These are phyloP conservation scores for Scleropages formosus DNA, from an alignment of 2,797 vertebrate species.

Conservation along the genomic window DNA sequence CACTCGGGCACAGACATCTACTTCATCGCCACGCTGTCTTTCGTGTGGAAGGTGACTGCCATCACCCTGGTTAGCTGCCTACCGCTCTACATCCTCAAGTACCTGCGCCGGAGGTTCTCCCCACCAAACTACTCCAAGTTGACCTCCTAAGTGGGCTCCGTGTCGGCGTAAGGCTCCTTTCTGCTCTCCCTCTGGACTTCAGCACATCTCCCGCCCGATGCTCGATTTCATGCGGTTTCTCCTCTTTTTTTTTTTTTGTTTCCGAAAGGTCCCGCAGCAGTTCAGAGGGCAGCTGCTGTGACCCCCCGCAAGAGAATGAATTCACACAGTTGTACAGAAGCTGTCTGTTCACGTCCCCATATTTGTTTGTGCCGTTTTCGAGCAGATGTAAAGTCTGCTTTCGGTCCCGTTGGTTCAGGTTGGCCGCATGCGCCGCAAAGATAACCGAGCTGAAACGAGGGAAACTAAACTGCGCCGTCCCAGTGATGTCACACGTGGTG, in stretches of 20 bases:
- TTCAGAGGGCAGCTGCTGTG: background rate
- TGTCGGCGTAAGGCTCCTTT: background rate
- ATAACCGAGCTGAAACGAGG: background rate
- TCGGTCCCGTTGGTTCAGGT: background rate
- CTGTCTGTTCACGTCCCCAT: background rate
- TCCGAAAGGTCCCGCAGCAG: background rate
- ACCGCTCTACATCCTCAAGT: constrained; percentile 96
- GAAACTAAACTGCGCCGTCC: background rate
- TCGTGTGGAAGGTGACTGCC: constrained; percentile 96
- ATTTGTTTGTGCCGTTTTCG: constrained; percentile 8
- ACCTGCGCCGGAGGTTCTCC: constrained; percentile 91
- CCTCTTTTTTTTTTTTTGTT: background rate
- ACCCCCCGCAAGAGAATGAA: background rate
- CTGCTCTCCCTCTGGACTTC: background rate
- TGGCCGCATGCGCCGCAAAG: background rate
- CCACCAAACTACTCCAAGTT: constrained; percentile 97
- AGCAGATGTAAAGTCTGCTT: background rate
- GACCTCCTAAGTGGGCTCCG: constrained; percentile 68
- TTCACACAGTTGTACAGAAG: background rate
- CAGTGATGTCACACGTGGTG: background rate
- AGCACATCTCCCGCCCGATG: no score
- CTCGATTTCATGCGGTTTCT: background rate
- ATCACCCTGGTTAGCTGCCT: constrained; percentile 98
- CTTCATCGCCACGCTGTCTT: constrained; percentile 92
- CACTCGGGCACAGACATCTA: constrained; percentile 86